Evolutionary conservation across 2,113 vertebrate genomes (phyloP), one percentile per base, ranked within the genome.

Genomic region (Uria lomvia): DNA sequence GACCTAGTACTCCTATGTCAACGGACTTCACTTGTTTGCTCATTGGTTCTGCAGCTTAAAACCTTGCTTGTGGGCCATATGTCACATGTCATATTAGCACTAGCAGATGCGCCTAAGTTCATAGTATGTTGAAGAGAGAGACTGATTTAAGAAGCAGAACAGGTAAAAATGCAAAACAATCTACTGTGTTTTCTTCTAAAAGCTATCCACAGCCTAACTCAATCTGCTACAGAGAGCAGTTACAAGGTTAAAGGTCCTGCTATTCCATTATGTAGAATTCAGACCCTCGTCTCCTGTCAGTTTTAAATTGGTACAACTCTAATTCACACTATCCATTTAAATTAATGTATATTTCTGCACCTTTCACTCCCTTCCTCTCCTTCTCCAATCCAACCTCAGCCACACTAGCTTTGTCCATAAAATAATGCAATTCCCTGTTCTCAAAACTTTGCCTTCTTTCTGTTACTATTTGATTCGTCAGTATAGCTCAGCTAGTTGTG

Each of bases 1-100:
- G 77, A 93, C 91, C 86, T 26, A 40, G 40, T 73, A 70, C 43
- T 85, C 40, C 38, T 21, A 4, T 56, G 40, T 89, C 76, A 78
- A 38, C 1, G 11, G 91, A 91, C 85, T 75, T 94, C 91, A 77
- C 82, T 92, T 97, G 92, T 97, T 97, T 96, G 73, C 79, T 93
- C 40, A 38, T 56, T 77, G 55, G 47, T 71, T 80, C 79, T 93
- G 82, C 63, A 91, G 55, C 65, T 81, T 80, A 52, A 86, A 96
- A 50, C 49, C 40, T 86, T 34, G 67, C 56, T 67, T 34, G 29
- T 19, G 50, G 36, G 50, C n/a, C 59, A 77, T 27, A 49, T 32
- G 43, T 67, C 76, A 77, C 12, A 4, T 70, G 32, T 66, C 40
- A 58, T 20, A 50, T 1, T 32, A 52, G 56, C 19, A 38, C 60